Percentiles rank a stretch among this genome's conserved stretches.
Evolutionary conservation across 2,888 invertebrate species (phyloP).

Genomic region (Drosophila paracracens): DNA sequence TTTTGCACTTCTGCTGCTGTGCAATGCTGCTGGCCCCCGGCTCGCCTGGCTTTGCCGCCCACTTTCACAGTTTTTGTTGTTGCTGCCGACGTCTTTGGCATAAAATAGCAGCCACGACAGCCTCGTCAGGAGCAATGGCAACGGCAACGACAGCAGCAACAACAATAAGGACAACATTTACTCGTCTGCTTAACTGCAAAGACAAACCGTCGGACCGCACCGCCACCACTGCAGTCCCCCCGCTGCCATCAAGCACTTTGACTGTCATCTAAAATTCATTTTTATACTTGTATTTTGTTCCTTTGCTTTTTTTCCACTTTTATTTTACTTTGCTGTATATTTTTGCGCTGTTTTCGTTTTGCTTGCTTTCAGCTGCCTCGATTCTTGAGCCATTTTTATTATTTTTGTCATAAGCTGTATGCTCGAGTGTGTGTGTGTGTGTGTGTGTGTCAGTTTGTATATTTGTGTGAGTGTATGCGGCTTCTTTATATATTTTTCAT

Average conservation of each 20-base stretch:
- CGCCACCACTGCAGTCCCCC: slow-evolving; percentile 6
- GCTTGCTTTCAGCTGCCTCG: slow-evolving; percentile 66
- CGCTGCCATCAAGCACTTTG: slow-evolving; percentile 58
- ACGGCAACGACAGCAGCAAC: slow-evolving; percentile 40
- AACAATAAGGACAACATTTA: slow-evolving; percentile 80
- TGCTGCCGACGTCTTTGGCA: slow-evolving; percentile 57
- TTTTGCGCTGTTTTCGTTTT: slow-evolving; percentile 64
- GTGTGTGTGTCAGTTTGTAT: slow-evolving; percentile 24
- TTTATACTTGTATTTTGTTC: slow-evolving; percentile 77
- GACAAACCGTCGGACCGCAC: slow-evolving; percentile 70
- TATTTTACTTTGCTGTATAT: slow-evolving; percentile 61
- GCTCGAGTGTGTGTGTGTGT: slow-evolving; percentile 21
- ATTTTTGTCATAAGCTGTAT: slow-evolving; percentile 77
- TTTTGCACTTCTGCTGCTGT: slow-evolving; percentile 34
- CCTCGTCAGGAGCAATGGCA: slow-evolving; percentile 47
- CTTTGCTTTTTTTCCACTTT: slow-evolving; percentile 41
- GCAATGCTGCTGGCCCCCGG: slow-evolving; percentile 35
- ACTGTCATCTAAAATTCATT: slow-evolving; percentile 83
- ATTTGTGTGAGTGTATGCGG: slow-evolving; percentile 50
- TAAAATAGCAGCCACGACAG: slow-evolving; percentile 60
- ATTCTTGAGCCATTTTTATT: slow-evolving; percentile 81
- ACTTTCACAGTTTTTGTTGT: slow-evolving; percentile 50
- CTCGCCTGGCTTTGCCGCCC: slow-evolving; percentile 41
- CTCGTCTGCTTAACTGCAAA: slow-evolving; percentile 82
- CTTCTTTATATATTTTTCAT: slow-evolving; percentile 82